phyloP scores from a whole-genome alignment of 2,113 vertebrate genomes.

The Chiloscyllium plagiosum region DNA sequence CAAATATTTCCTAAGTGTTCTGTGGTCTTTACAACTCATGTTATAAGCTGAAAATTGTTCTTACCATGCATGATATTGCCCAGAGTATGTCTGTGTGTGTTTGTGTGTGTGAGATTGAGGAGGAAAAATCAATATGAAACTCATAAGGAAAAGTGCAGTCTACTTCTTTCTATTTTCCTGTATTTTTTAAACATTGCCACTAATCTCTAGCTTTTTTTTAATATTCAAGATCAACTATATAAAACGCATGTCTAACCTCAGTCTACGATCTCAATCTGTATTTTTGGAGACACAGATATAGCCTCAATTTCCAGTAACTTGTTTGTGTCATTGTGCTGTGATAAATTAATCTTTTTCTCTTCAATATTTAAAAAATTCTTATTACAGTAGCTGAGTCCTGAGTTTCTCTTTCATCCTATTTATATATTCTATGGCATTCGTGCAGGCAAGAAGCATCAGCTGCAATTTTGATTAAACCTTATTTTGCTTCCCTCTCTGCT shows the following conservation, averaged over 20 bases:
- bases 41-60: not conserved
- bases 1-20: not conserved
- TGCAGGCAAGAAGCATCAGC: not conserved
- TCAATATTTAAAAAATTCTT: not conserved
- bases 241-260: not conserved
- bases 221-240: not conserved
- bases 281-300: not conserved
- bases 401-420: not conserved
- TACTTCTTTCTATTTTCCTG: not conserved
- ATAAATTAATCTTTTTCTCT: not conserved
- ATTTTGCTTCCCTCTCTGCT: not conserved
- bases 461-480: not conserved
- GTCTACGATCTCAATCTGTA: not conserved
- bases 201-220: not conserved
- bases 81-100: not conserved
- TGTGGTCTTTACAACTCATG: not conserved
- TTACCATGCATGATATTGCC: not conserved
- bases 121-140: not conserved
- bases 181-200: not conserved
- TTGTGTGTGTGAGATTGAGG: no score
- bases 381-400: not conserved
- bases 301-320: not conserved
- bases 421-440: not conserved
- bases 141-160: not conserved
- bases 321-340: not conserved